Percentiles rank a stretch among this genome's conserved stretches.
These are phyloP conservation scores for Tipula unca DNA, from an alignment of 2,888 invertebrate genomes.

Conservation along the genomic window DNA sequence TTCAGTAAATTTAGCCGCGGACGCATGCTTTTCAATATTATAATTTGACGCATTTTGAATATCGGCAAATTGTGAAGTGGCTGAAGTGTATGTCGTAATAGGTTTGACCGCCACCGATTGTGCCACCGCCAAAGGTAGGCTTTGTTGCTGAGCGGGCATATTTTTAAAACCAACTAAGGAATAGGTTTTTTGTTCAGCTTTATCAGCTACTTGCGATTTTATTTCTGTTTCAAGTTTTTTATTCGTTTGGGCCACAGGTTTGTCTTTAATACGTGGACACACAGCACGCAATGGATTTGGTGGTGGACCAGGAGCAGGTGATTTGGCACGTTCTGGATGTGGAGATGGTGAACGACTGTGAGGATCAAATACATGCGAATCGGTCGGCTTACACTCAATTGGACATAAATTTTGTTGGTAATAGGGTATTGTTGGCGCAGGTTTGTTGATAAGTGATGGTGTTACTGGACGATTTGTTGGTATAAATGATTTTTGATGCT, in stretches of 20 bases:
- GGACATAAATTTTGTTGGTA: slow-evolving; percentile 70
- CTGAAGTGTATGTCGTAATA: background rate
- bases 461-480: slow-evolving; percentile 51
- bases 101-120: background rate
- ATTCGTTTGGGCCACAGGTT: background rate
- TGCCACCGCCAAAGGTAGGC: background rate
- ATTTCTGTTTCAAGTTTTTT: background rate
- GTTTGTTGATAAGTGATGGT: slow-evolving; percentile 59
- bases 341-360: slow-evolving; percentile 56
- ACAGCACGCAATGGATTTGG: slow-evolving; percentile 54
- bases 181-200: background rate
- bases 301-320: slow-evolving; percentile 64
- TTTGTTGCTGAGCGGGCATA: background rate
- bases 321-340: slow-evolving; percentile 56
- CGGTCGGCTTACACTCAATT: slow-evolving; percentile 54
- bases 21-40: slow-evolving; percentile 42
- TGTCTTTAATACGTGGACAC: slow-evolving; percentile 53
- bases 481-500: slow-evolving; percentile 37
- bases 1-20: slow-evolving; percentile 40
- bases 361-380: slow-evolving; percentile 52
- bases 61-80: background rate
- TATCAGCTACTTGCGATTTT: background rate
- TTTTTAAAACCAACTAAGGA: background rate
- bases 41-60: slow-evolving; percentile 32
- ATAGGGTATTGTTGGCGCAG: slow-evolving; percentile 65